Percentiles rank a stretch among this genome's conserved stretches.
Conservation (phyloP, 2,113 vertebrate genomes). For the Ceuthmochares aereus region DNA sequence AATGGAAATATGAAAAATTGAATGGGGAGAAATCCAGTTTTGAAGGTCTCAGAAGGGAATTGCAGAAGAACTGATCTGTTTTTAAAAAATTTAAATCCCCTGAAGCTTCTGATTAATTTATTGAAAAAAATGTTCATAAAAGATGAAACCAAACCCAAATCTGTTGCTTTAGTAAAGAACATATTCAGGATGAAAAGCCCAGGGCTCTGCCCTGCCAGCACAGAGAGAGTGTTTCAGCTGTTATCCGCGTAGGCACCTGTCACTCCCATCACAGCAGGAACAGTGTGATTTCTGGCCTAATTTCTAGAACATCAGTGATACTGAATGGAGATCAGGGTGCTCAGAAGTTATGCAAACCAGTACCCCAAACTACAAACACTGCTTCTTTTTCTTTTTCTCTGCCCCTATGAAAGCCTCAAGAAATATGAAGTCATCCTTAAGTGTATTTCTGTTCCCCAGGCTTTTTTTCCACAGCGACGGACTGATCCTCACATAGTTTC, state of each 20-base stretch:
- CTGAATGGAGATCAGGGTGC: background rate
- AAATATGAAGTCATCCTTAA: background rate
- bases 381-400: background rate
- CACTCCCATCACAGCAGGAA: slow-evolving; percentile 20
- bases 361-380: background rate
- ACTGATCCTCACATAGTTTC: background rate
- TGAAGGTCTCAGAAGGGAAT: slow-evolving; percentile 25
- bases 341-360: background rate
- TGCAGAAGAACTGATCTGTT: slow-evolving; percentile 18
- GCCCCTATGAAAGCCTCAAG: background rate
- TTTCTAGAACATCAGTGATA: background rate
- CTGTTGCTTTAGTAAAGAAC: background rate
- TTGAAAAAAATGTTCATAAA: slow-evolving; percentile 53
- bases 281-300: slow-evolving; percentile 31
- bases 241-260: background rate
- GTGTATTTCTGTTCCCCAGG: slow-evolving; percentile 24
- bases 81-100: slow-evolving; percentile 38
- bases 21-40: slow-evolving; percentile 36
- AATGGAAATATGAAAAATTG: slow-evolving; percentile 25
- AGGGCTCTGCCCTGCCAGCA: background rate
- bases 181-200: background rate
- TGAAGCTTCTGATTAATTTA: slow-evolving; percentile 62
- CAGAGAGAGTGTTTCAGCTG: background rate
- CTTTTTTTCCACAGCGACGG: slow-evolving; percentile 2
- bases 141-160: slow-evolving; percentile 36